These are phyloP conservation scores for Epinephelus coioides DNA, from an alignment of 2,797 vertebrate species.

Conservation along the genomic window DNA sequence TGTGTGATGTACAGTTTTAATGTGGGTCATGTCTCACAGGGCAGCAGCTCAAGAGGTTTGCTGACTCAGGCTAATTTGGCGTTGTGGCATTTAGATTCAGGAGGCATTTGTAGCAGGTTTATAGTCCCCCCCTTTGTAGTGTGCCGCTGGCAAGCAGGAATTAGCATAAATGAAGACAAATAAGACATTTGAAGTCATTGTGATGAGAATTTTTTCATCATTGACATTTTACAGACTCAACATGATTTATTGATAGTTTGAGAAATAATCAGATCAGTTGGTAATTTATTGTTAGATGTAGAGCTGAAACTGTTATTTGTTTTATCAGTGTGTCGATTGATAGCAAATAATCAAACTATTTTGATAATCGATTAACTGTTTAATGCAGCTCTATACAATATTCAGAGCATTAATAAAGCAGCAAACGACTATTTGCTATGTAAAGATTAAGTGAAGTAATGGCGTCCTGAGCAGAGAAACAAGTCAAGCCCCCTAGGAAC, in stretches of 20 bases:
- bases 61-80: conserved; percentile 19
- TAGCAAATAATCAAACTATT: too few species aligned
- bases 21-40: conserved; percentile 44
- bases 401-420: too few species aligned
- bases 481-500: too few species aligned
- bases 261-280: neutral
- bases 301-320: neutral
- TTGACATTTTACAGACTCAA: neutral
- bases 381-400: too few species aligned
- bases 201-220: neutral
- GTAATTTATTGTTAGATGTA: neutral
- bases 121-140: neutral
- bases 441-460: too few species aligned
- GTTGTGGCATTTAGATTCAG: conserved; percentile 8
- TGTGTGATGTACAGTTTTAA: conserved; percentile 45
- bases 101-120: conserved; percentile 7
- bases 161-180: neutral
- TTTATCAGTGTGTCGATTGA: too few species aligned
- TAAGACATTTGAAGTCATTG: neutral
- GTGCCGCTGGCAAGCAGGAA: neutral
- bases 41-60: conserved; percentile 22
- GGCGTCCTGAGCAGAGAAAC: too few species aligned
- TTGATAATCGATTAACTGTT: too few species aligned
- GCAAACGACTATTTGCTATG: too few species aligned
- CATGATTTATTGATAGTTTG: neutral